Conservation (phyloP, 2,797 vertebrate genomes). For the Sitta carolinensis region DNA sequence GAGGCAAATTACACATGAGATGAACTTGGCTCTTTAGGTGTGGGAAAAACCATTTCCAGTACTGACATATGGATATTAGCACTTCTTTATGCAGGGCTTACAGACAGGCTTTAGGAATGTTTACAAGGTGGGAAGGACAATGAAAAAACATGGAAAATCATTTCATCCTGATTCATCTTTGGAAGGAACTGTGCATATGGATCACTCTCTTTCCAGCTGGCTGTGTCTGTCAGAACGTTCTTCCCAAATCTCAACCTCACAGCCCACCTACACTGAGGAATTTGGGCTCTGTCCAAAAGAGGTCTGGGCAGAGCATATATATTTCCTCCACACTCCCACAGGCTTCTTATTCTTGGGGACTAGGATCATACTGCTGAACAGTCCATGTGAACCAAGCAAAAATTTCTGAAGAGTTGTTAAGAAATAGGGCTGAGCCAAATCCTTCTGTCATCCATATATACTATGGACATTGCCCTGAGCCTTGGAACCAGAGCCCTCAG, state of each 20-base stretch:
- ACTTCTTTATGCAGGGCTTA: constrained; percentile 50
- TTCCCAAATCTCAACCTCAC: constrained; percentile 5
- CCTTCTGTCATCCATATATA: neutral
- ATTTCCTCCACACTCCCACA: neutral
- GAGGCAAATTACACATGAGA: constrained; percentile 1
- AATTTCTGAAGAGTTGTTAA: neutral
- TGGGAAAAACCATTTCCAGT: constrained; percentile 53
- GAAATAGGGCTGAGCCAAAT: neutral
- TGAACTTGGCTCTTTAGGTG: constrained; percentile 59
- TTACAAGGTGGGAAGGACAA: constrained; percentile 62
- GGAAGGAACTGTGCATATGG: neutral
- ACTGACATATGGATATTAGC: constrained; percentile 63
- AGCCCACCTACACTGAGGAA: constrained; percentile 6
- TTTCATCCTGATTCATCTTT: constrained; percentile 50
- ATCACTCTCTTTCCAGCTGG: neutral
- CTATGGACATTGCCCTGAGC: neutral
- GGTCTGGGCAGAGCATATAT: neutral
- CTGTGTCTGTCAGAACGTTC: constrained; percentile 10
- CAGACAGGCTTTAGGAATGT: constrained; percentile 58
- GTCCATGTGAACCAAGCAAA: neutral
- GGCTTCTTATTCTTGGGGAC: constrained; percentile 1
- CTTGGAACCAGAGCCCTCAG: neutral
- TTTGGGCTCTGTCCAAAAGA: constrained; percentile 4
- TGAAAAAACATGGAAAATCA: constrained; percentile 55
- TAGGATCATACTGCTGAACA: constrained; percentile 5